Conservation (phyloP, 2,888 invertebrate genomes). For the Phorcus lineatus region DNA sequence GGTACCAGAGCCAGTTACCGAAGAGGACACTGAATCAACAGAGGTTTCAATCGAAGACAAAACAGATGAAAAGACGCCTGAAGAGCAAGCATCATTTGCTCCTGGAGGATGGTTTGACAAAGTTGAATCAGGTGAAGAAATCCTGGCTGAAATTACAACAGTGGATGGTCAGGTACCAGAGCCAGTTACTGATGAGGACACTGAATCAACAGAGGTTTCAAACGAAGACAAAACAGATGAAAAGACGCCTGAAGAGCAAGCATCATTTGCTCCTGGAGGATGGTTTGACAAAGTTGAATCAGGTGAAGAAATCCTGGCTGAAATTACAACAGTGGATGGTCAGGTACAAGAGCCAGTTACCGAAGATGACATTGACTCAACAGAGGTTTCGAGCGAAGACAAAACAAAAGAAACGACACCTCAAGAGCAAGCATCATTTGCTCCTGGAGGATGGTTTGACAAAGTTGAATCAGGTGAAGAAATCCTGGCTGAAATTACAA, state of each 20-base stretch:
- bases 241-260: neutral
- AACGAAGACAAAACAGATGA: conserved; percentile 6
- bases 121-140: neutral
- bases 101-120: neutral
- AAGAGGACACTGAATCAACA: neutral
- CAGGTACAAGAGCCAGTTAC: neutral
- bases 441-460: conserved; percentile 1
- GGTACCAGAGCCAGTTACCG: neutral
- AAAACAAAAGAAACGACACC: neutral
- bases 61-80: neutral
- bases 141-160: neutral
- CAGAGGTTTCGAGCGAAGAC: neutral
- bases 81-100: neutral
- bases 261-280: neutral
- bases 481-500: neutral
- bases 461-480: neutral
- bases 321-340: neutral
- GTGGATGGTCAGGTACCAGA: neutral
- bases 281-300: conserved; percentile 4
- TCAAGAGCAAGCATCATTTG: neutral
- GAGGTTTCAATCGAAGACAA: neutral
- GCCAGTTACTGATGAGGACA: neutral
- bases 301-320: neutral
- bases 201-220: neutral
- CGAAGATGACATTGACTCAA: neutral